phyloP scores from a whole-genome alignment of 37 sponge, comb jelly and placozoan genomes.

The Crambe crambe region DNA sequence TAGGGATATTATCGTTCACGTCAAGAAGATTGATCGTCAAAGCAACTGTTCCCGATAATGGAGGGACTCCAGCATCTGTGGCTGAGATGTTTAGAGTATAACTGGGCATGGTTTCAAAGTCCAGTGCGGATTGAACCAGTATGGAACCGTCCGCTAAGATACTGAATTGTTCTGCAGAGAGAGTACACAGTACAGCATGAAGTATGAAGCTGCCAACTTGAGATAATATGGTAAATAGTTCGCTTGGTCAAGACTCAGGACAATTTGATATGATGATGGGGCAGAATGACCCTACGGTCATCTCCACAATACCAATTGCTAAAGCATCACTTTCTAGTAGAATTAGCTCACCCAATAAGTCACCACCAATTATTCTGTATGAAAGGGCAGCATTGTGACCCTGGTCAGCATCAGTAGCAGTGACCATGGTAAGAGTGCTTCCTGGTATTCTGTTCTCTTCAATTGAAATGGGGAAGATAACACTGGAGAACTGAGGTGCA shows the following conservation, averaged over 20 bases:
- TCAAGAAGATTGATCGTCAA: conserved; percentile 5
- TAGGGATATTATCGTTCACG: conserved; percentile 17
- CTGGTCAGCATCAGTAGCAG: conserved; percentile 22
- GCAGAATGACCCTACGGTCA: too few species aligned
- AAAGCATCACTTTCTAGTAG: too few species aligned
- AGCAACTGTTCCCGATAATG: neutral
- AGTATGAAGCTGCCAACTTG: neutral
- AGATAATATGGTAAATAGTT: neutral
- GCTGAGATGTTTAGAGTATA: conserved; percentile 23
- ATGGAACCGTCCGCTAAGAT: conserved; percentile 3
- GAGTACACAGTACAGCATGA: too few species aligned
- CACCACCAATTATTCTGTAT: conserved; percentile 17
- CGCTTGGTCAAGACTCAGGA: too few species aligned
- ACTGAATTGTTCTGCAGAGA: conserved; percentile 1
- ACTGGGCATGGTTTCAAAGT: conserved; percentile 14
- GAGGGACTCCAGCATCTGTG: conserved; percentile 17
- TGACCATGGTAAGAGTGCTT: conserved; percentile 2
- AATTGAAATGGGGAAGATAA: neutral
- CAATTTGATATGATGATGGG: too few species aligned
- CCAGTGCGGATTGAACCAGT: neutral
- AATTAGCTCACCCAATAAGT: neutral
- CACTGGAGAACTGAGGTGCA: conserved; percentile 10
- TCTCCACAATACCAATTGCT: too few species aligned
- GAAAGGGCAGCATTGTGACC: conserved; percentile 1
- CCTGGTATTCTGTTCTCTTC: neutral